Base-by-base conservation (phyloP, 2,888 invertebrate species). In the Apamea monoglypha region DNA sequence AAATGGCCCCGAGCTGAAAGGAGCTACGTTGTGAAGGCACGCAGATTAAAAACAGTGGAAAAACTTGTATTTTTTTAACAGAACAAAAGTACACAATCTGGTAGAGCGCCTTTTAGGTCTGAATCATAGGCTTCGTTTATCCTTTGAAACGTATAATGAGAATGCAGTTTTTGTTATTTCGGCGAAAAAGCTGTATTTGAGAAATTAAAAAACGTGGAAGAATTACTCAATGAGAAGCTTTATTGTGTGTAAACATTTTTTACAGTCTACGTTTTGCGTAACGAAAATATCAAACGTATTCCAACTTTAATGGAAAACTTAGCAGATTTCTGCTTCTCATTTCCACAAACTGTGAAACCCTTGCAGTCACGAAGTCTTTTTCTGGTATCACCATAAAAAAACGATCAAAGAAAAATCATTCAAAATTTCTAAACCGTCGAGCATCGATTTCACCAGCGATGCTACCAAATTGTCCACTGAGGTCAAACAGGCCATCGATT, bases 21-120 rank as follows among this genome's bases (percentile, higher is more conserved):
- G 91, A 92, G 91, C 89, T 82, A 89, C 92, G 92, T 92, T 93
- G 94, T 93, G 94, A 95, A 95, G 93, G 95, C 94, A 94, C 91
- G 94, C 93, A 96, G 95, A 96, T 96, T 96, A 96, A 96, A 96
- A 96, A 94, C 93, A 92, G 90, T 91, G 89, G 92, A 94, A 93
- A 90, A 83, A 90, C 87, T 88, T 91, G 88, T 87, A 88, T 92
- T 92, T 92, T 91, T 89, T 84, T 82, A 87, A 83, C 84, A 81
- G 81, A 92, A 92, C 92, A 92, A 94, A 92, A 92, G 91, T 92
- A 89, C 80, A 92, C 93, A 94, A 93, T 93, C 92, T 86, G 75
- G 47, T 76, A 89, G 90, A 87, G 85, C 80, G 82, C 87, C 84
- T 87, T 89, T 88, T 90, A 71, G 64, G 40, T 75, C 70, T 75